Percentiles rank a stretch among this genome's conserved stretches.
These are phyloP conservation scores for Notoglanidium macrostoma DNA, from an alignment of 2,797 vertebrate species.

Conservation along the genomic window DNA sequence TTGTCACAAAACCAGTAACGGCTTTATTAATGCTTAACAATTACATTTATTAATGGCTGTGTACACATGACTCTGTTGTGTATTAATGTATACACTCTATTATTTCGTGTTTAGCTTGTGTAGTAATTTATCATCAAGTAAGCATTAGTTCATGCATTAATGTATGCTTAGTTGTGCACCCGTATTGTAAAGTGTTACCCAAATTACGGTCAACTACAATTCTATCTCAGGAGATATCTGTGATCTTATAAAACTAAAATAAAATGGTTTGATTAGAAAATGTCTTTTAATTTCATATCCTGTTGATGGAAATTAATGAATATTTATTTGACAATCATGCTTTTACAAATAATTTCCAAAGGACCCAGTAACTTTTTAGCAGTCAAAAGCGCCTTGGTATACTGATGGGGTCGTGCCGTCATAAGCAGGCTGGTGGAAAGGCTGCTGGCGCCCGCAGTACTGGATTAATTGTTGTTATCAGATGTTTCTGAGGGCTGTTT, in stretches of 20 bases:
- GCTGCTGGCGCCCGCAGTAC: conserved; percentile 49
- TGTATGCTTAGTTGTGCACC: too few relatives aligned
- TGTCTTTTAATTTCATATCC: not conserved
- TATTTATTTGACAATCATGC: not conserved
- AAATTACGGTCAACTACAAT: not conserved
- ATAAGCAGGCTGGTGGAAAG: conserved; percentile 59
- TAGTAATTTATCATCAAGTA: too few relatives aligned
- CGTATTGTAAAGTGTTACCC: too few relatives aligned
- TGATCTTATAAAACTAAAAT: not conserved
- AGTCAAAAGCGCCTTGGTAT: conserved; percentile 14
- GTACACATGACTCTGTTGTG: too few relatives aligned
- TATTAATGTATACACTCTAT: too few relatives aligned
- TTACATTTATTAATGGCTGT: too few relatives aligned
- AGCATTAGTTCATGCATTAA: too few relatives aligned
- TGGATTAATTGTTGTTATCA: conserved; percentile 72
- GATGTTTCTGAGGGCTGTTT: conserved; percentile 68
- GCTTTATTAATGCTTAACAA: too few relatives aligned
- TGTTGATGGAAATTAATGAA: not conserved
- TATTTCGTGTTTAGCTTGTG: too few relatives aligned
- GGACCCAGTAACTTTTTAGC: conserved; percentile 23
- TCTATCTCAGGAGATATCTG: not conserved
- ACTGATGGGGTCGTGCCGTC: conserved; percentile 50
- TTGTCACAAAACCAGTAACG: too few relatives aligned
- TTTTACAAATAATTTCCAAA: conserved; percentile 9
- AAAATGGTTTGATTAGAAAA: not conserved